Percentiles rank a stretch among this genome's conserved stretches.
Conservation (phyloP, 2,113 vertebrate genomes). For the crab-eating macaque (Macaca fascicularis) region DNA sequence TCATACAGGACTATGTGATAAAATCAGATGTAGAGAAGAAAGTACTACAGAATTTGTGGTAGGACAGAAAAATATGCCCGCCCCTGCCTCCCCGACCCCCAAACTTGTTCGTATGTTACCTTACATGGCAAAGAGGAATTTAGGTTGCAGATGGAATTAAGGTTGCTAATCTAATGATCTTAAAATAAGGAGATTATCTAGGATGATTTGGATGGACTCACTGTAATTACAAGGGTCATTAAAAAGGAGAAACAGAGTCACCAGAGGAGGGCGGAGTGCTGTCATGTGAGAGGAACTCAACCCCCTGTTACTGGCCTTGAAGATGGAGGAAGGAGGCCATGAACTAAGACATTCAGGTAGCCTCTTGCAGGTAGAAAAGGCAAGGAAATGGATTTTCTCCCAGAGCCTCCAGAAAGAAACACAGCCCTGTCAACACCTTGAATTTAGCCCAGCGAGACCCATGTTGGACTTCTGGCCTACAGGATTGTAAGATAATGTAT, state of each 20-base stretch:
- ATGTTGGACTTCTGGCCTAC: background rate
- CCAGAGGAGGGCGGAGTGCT: background rate
- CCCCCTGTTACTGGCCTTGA: background rate
- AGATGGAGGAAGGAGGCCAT: background rate
- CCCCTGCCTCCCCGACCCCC: too few species aligned
- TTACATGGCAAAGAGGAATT: background rate
- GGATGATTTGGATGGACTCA: background rate
- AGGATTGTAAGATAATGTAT: background rate
- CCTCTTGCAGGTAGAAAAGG: background rate
- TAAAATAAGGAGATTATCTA: background rate
- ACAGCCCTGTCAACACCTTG: background rate
- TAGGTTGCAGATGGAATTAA: constrained; percentile 3
- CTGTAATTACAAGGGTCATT: background rate
- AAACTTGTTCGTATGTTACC: background rate
- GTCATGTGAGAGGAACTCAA: background rate
- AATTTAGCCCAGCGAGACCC: background rate
- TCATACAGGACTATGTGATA: background rate
- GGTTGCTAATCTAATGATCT: background rate
- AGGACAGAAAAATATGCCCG: background rate
- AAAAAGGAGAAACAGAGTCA: background rate
- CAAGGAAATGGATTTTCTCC: background rate
- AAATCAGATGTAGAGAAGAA: background rate
- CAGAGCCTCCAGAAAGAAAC: background rate
- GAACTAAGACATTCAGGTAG: background rate
- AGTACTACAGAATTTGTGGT: background rate